phyloP scores from a whole-genome alignment of 2,888 invertebrate genomes.

The Melangyna quadrimaculata region DNA sequence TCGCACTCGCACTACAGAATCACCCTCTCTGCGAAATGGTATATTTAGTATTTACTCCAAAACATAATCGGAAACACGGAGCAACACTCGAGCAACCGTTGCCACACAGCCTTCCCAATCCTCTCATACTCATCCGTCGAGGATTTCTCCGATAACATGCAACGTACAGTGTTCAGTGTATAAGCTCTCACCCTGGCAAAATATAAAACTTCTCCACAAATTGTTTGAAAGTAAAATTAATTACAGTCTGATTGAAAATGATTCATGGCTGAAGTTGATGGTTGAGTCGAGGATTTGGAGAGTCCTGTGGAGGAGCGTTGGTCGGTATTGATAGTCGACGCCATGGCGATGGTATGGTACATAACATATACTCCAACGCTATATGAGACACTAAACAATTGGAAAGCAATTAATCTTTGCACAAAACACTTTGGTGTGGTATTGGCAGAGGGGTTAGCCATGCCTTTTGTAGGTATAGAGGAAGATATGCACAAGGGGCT shows the following conservation, averaged over 20 bases:
- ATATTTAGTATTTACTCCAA: conserved; percentile 42
- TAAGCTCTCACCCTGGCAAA: not conserved
- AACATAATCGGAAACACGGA: conserved; percentile 48
- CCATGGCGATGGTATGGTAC: not conserved
- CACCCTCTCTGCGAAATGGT: not conserved
- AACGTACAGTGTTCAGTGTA: not conserved
- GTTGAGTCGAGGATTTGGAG: conserved; percentile 16
- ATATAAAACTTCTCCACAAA: conserved; percentile 63
- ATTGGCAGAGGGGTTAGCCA: conserved; percentile 18
- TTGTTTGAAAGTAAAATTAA: conserved; percentile 70
- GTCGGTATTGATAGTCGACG: not conserved
- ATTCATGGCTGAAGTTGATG: conserved; percentile 61
- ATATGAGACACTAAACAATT: conserved; percentile 57
- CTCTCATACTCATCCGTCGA: not conserved
- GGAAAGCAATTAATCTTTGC: conserved; percentile 67
- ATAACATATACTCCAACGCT: not conserved
- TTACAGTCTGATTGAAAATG: conserved; percentile 68
- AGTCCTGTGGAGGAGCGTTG: not conserved
- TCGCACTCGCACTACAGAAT: not conserved
- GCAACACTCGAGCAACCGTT: conserved; percentile 27
- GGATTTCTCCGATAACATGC: conserved; percentile 33
- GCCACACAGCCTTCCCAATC: not conserved
- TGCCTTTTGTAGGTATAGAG: not conserved
- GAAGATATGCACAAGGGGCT: not conserved
- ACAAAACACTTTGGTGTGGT: conserved; percentile 54